A percentile compares a stretch with the other conserved stretches of the same genome.
Conservation (phyloP, 1,140 invertebrate species). For the Lasioglossum baleicum region DNA sequence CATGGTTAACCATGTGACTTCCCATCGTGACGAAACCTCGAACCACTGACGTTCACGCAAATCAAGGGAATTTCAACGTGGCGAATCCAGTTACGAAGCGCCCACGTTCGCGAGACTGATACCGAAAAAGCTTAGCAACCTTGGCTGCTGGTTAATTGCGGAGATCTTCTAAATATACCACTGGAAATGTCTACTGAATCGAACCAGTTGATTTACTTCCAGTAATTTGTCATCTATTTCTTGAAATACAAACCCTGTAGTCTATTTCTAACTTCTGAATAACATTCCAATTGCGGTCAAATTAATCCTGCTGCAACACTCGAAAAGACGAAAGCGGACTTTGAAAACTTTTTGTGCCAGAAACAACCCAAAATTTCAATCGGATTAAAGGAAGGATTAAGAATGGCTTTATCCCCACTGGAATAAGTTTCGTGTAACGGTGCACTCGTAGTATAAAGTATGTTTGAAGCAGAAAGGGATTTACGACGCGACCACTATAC, state of each 20-base stretch:
- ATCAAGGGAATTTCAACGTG: not conserved
- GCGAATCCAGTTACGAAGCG: not conserved
- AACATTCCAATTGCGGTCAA: too few relatives aligned
- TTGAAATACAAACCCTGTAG: too few relatives aligned
- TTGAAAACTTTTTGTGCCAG: too few relatives aligned
- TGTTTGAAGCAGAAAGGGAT: not conserved
- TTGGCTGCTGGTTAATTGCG: constrained; percentile 14
- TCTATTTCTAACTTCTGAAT: too few relatives aligned
- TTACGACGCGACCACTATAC: constrained; percentile 1
- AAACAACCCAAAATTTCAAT: too few relatives aligned
- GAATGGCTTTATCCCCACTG: too few relatives aligned
- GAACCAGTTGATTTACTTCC: too few relatives aligned
- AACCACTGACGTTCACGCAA: constrained; percentile 11
- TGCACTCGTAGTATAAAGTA: not conserved
- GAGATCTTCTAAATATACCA: not conserved
- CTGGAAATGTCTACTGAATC: too few relatives aligned
- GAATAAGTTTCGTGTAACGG: not conserved
- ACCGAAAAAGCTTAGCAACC: not conserved
- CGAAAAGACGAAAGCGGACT: too few relatives aligned
- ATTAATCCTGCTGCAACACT: too few relatives aligned
- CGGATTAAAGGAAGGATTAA: not conserved
- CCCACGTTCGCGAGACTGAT: not conserved
- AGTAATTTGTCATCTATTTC: too few relatives aligned
- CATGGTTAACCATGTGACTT: not conserved
- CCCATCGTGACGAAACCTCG: not conserved